Conservation (phyloP, 2,888 invertebrate genomes). For the Achlya flavicornis region DNA sequence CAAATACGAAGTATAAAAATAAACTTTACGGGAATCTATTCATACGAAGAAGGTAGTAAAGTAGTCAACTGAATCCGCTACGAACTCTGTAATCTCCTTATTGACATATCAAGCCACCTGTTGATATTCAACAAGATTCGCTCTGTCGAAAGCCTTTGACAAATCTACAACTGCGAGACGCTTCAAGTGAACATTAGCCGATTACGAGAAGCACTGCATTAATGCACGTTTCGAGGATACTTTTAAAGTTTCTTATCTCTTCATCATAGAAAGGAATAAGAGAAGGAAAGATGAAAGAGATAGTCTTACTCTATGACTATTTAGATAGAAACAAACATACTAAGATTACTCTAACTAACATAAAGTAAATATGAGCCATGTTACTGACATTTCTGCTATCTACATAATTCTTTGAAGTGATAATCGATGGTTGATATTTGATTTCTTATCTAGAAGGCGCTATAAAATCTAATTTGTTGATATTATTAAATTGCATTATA, state of each 20-base stretch:
- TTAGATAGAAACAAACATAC: background rate
- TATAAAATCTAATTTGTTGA: background rate
- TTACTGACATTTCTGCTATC: background rate
- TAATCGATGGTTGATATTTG: background rate
- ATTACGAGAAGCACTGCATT: background rate
- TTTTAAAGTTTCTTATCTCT: background rate
- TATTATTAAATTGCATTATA: background rate
- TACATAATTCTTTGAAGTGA: background rate
- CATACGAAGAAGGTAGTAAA: slow-evolving; percentile 10
- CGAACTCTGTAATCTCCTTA: slow-evolving; percentile 18
- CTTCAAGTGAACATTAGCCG: background rate
- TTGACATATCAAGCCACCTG: slow-evolving; percentile 39
- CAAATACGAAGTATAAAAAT: background rate
- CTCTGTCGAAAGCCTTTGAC: slow-evolving; percentile 23
- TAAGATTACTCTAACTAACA: no score
- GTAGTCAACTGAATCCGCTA: slow-evolving; percentile 27
- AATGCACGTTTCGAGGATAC: background rate
- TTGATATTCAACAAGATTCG: slow-evolving; percentile 35
- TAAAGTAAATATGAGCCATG: no score
- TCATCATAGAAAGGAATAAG: background rate
- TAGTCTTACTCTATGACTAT: background rate
- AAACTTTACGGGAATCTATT: background rate
- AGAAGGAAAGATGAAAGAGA: background rate
- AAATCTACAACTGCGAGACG: background rate
- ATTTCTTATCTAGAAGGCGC: background rate